Evolutionary conservation across 2,888 invertebrate species (phyloP).

Genomic region (Cryptus armator): DNA sequence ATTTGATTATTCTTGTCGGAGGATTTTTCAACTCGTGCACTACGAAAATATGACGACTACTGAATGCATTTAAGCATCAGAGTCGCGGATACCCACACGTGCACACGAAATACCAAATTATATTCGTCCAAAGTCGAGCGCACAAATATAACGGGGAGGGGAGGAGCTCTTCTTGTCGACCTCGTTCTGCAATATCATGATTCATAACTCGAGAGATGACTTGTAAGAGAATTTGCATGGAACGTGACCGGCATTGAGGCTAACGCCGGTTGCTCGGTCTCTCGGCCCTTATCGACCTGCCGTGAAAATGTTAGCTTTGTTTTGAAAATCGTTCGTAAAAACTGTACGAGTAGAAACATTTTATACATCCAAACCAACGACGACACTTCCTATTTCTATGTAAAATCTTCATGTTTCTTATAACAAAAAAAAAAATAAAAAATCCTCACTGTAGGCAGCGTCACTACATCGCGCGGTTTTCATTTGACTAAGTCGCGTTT

Average conservation of each 20-base stretch:
- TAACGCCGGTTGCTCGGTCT: neutral
- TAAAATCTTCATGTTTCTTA: neutral
- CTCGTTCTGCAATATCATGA: conserved; percentile 57
- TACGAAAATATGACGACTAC: neutral
- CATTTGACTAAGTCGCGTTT: neutral
- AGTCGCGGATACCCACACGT: conserved; percentile 16
- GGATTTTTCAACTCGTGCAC: neutral
- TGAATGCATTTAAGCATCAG: neutral
- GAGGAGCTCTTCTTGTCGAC: conserved; percentile 49
- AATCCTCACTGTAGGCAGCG: neutral
- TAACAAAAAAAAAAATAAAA: neutral
- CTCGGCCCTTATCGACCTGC: neutral
- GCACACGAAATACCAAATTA: conserved; percentile 38
- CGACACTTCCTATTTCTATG: no score
- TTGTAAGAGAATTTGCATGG: conserved; percentile 61
- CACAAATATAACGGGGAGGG: conserved; percentile 27
- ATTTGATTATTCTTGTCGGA: neutral
- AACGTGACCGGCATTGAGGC: conserved; percentile 66
- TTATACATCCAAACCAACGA: neutral
- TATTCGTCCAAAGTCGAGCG: conserved; percentile 36
- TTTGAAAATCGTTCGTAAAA: neutral
- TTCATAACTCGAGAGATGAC: conserved; percentile 59
- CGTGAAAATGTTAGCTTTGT: neutral
- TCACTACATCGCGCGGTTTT: neutral
- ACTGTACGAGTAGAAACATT: neutral